Percentiles rank a stretch among this genome's conserved stretches.
phyloP scores from a whole-genome alignment of 2,797 vertebrate species.

The Ficedula albicollis region DNA sequence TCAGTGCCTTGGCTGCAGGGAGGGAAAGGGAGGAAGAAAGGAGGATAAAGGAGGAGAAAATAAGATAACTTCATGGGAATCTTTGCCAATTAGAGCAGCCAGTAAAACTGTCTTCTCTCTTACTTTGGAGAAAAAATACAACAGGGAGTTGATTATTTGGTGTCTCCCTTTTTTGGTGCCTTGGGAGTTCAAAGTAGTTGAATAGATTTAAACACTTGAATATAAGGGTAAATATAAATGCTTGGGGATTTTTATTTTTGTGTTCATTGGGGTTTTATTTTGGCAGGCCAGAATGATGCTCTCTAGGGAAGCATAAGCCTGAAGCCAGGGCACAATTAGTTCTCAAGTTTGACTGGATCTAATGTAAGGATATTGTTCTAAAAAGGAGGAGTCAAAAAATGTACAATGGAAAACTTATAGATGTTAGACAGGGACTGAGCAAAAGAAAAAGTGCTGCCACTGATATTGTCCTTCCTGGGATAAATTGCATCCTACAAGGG shows the following conservation, averaged over 20 bases:
- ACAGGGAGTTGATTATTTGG: background rate
- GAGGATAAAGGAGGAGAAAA: background rate
- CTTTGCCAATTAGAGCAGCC: background rate
- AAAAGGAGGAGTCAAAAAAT: background rate
- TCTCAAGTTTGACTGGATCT: background rate
- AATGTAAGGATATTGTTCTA: background rate
- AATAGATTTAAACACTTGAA: background rate
- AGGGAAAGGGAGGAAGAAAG: background rate
- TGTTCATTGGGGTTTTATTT: background rate
- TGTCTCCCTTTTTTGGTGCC: background rate
- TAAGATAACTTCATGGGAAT: background rate
- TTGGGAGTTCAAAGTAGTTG: background rate
- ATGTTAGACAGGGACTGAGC: background rate
- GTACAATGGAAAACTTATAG: background rate
- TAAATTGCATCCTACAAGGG: background rate
- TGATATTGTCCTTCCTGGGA: background rate
- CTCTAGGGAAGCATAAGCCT: background rate
- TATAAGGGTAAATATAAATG: background rate
- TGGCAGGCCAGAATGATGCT: background rate
- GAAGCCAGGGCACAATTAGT: background rate
- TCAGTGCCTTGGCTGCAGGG: constrained; percentile 12
- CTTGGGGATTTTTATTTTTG: background rate
- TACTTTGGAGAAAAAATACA: background rate
- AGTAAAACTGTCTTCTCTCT: background rate
- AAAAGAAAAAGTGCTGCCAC: background rate